A percentile compares a stretch with the other conserved stretches of the same genome.
phyloP scores from a whole-genome alignment of 2,888 invertebrate genomes.

The Spilarctia lutea region DNA sequence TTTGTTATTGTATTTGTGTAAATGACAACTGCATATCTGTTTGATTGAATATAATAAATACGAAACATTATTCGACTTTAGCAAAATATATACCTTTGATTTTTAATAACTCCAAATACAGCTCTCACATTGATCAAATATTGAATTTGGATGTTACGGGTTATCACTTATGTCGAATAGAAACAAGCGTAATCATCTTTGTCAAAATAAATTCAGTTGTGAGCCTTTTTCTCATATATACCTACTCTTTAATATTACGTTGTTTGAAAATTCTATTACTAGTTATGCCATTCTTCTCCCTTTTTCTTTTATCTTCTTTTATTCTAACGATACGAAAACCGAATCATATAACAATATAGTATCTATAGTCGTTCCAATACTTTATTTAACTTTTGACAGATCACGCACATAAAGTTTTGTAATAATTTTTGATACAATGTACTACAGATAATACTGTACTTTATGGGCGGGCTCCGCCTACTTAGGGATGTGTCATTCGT shows the following conservation, averaged over 20 bases:
- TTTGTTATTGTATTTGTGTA: background rate
- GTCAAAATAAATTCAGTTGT: background rate
- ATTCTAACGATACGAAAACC: background rate
- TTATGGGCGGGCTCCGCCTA: no score
- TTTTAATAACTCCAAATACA: background rate
- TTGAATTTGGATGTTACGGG: background rate
- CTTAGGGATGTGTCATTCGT: no score
- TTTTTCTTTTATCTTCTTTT: no score
- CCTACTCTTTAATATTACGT: background rate
- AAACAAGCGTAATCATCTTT: background rate
- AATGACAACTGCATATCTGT: no score
- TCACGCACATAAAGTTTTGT: no score
- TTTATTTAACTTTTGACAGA: no score
- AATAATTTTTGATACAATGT: no score
- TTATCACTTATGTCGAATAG: background rate
- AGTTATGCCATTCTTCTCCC: background rate
- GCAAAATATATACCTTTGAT: background rate
- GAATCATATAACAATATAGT: background rate
- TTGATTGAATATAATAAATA: background rate
- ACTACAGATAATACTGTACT: no score
- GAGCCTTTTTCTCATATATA: background rate
- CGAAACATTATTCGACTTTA: background rate
- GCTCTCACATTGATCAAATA: constrained; percentile 9
- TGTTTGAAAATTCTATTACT: background rate
- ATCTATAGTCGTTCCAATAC: no score